Base-by-base conservation (phyloP, 2,797 vertebrate species). In the Gobionotothen gibberifrons region DNA sequence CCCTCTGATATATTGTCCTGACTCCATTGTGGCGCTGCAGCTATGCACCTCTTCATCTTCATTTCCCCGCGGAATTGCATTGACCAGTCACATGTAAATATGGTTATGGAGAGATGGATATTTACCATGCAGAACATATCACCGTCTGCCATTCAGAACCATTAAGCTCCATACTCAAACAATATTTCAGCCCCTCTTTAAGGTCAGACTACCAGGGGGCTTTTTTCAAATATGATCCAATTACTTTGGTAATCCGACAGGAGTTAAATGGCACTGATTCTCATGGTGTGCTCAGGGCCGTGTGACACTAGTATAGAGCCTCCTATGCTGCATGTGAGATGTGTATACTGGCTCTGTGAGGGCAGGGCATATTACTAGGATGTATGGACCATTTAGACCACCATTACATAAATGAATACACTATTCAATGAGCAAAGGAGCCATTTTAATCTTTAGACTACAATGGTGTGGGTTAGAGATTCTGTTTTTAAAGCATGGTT, bases 251-350 rank as follows among this genome's bases (percentile, higher is more conserved):
- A 82, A 79, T 85, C 40, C 79, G 72, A 69, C 60, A 61, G 19
- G 46, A 84, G 58, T 76, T 79, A 78, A 92, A 92, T 88, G 81
- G 84, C 79, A 86, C 58, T 49, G 68, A 79, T 81, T 89, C 60
- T 76, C 69, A 32, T 12, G 19, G 59, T 74, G 42, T 67, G 63
- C 70, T 67, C 63, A 69, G 43, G 66, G 55, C 60, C 56, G 74
- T 65, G 17, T 67, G 74, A 67, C 62, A 76, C 40, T 15, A 29
- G 48, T 58, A 42, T 59, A 68, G 13, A 39, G 49, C 57, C 69
- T 76, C 43, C 54, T 51, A 55, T 62, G 82, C 46, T 6, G 67
- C 36, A 9, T 83, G 62, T 69, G 71, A 59, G 58, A 86, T 7
- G 69, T 55, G 53, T 73, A 47, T 84, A 89, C 89, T 85, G 83